A percentile compares a stretch with the other conserved stretches of the same genome.
phyloP scores from a whole-genome alignment of 2,113 vertebrate species.

The Toxotes chatareus region DNA sequence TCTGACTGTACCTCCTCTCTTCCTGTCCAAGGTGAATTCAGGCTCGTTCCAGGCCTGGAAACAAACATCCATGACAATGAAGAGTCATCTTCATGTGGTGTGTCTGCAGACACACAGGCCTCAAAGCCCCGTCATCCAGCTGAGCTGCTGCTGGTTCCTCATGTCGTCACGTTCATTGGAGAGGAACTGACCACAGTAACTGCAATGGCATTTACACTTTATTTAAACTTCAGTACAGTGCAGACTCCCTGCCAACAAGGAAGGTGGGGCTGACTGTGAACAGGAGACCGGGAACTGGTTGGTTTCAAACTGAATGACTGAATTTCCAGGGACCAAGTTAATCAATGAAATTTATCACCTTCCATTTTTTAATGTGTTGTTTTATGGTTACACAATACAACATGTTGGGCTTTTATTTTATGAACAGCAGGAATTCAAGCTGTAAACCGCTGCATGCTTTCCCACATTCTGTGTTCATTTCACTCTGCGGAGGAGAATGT shows the following conservation, averaged over 20 bases:
- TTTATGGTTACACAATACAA: too few species aligned
- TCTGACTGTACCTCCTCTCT: background rate
- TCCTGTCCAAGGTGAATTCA: background rate
- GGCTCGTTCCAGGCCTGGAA: background rate
- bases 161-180: background rate
- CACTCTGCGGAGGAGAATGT: background rate
- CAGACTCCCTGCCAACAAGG: too few species aligned
- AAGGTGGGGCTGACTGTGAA: background rate
- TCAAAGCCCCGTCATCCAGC: slow-evolving; percentile 1
- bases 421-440: background rate
- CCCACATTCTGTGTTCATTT: background rate
- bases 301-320: too few species aligned
- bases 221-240: too few species aligned
- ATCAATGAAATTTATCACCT: too few species aligned
- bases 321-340: too few species aligned
- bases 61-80: too few species aligned
- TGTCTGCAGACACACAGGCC: background rate
- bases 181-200: background rate
- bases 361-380: too few species aligned
- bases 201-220: too few species aligned
- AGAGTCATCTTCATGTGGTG: too few species aligned
- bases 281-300: background rate
- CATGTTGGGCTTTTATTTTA: background rate
- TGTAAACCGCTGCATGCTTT: background rate
- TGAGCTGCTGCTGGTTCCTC: background rate